Evolutionary conservation across 2,888 invertebrate species (phyloP), one percentile per base, ranked within the genome.

Genomic region (Aphidoletes aphidimyza): DNA sequence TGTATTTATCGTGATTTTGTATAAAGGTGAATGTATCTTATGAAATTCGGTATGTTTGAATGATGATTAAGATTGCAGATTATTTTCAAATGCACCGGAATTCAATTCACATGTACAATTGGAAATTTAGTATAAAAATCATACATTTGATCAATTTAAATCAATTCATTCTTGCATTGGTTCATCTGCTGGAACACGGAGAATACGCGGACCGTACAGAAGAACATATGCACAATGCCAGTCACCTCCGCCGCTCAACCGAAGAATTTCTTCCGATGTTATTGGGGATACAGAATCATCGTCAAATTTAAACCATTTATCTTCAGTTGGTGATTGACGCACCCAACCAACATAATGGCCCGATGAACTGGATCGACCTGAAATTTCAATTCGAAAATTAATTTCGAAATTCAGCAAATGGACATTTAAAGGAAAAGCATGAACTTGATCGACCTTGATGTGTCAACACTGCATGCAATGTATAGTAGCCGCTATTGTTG

Each of bases 281-380:
- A 99, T 96, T 37, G 96, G 93, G 22, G 96, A 94, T 78, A 99
- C 96, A 86, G 93, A 93, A 89, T 99, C 98, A 91, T 99, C 99
- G 90, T 99, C 99, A 90, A 98, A 99, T 91, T 98, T 97, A 87
- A 97, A 93, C 99, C 99, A 99, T 85, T 92, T 91, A 87, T 95
- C 94, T 17, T 89, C 90, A 85, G 91, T 91, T 8, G n/a, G 19
- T 17, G 83, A 83, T 87, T 94, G 93, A 87, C 93, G 91, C 54
- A 98, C 95, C 99, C 99, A 99, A 81, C 96, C 98, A 83, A 99
- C 98, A 91, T 99, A 99, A 92, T 99, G 99, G 0, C 99, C 99
- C 86, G 97, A 97, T 83, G 97, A 97, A n/a, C n/a, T n/a, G n/a
- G n/a, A n/a, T n/a, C n/a, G n/a, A n/a, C n/a, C n/a, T n/a, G n/a